Conservation (phyloP, 2,113 vertebrate species). For the Athene noctua region DNA sequence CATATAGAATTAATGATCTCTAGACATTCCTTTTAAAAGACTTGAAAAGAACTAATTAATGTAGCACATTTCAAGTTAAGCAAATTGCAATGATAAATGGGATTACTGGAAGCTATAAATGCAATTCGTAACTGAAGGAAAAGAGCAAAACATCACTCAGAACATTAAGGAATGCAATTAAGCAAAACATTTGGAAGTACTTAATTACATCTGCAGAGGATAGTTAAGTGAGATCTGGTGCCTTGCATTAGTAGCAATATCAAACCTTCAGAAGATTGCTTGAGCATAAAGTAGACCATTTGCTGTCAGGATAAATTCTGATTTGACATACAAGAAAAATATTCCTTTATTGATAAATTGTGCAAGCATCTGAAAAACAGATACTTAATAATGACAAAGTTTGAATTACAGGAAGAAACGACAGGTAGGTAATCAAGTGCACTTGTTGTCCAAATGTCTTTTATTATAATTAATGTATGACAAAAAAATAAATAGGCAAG, state of each 20-base stretch:
- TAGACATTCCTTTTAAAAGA: conserved; percentile 61
- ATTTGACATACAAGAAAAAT: background rate
- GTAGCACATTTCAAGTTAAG: conserved; percentile 60
- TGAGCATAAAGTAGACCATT: background rate
- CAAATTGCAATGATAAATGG: conserved; percentile 70
- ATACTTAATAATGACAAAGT: background rate
- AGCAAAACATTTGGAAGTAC: conserved; percentile 66
- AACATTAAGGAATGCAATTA: conserved; percentile 68
- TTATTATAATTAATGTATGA: background rate
- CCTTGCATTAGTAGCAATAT: conserved; percentile 5
- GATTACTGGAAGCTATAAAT: conserved; percentile 63
- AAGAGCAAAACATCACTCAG: conserved; percentile 62
- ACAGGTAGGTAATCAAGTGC: background rate
- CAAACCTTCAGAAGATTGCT: conserved; percentile 10
- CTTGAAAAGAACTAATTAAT: conserved; percentile 70
- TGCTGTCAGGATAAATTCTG: background rate
- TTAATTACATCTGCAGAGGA: conserved; percentile 65
- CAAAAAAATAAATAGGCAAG: background rate
- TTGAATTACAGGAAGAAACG: background rate
- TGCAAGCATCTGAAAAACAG: background rate
- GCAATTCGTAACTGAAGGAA: conserved; percentile 53
- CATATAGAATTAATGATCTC: conserved; percentile 65
- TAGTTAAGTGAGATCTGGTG: conserved; percentile 43
- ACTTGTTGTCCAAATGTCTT: background rate
- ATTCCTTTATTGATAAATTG: background rate